Conservation (phyloP, 1,140 invertebrate species). For the Scaptodrosophila lebanonensis region DNA sequence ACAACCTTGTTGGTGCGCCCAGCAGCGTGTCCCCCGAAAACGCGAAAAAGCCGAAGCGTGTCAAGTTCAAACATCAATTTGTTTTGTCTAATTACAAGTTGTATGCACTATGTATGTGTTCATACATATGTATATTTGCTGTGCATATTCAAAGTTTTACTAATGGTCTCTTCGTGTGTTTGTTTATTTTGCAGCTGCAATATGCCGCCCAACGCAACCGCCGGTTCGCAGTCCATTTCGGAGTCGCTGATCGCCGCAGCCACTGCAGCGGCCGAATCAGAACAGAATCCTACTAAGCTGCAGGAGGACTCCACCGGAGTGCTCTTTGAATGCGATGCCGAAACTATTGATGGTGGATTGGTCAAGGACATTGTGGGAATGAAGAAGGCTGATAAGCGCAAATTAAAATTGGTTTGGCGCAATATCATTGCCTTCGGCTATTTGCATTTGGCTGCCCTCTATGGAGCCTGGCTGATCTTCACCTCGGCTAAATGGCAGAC, state of each 20-base stretch:
- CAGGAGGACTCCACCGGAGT: slow-evolving; percentile 78
- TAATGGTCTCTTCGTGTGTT: slow-evolving; percentile 1
- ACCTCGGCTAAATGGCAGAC: slow-evolving; percentile 89
- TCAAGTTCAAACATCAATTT: slow-evolving; percentile 60
- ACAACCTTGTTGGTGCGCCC: slow-evolving; percentile 4
- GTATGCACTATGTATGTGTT: no score
- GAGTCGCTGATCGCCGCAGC: slow-evolving; percentile 57
- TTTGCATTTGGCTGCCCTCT: slow-evolving; percentile 91
- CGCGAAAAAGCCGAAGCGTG: slow-evolving; percentile 35
- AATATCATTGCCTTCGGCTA: slow-evolving; percentile 92
- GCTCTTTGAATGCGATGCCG: slow-evolving; percentile 82
- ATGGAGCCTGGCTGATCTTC: slow-evolving; percentile 89
- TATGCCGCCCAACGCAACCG: slow-evolving; percentile 75
- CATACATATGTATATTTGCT: no score
- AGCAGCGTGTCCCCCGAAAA: background rate
- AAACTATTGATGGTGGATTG: slow-evolving; percentile 79
- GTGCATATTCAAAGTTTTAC: slow-evolving; percentile 5
- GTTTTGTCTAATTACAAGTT: slow-evolving; percentile 47
- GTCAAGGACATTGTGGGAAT: slow-evolving; percentile 76
- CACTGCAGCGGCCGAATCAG: slow-evolving; percentile 44
- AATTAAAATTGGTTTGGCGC: slow-evolving; percentile 90
- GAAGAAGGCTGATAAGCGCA: slow-evolving; percentile 72
- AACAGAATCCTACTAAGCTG: slow-evolving; percentile 52
- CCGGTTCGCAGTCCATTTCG: slow-evolving; percentile 61
- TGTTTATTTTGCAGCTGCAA: slow-evolving; percentile 31